A percentile compares a stretch with the other conserved stretches of the same genome.
Conservation (phyloP, 2,797 vertebrate species). For the Spinibarbus caldwelli region DNA sequence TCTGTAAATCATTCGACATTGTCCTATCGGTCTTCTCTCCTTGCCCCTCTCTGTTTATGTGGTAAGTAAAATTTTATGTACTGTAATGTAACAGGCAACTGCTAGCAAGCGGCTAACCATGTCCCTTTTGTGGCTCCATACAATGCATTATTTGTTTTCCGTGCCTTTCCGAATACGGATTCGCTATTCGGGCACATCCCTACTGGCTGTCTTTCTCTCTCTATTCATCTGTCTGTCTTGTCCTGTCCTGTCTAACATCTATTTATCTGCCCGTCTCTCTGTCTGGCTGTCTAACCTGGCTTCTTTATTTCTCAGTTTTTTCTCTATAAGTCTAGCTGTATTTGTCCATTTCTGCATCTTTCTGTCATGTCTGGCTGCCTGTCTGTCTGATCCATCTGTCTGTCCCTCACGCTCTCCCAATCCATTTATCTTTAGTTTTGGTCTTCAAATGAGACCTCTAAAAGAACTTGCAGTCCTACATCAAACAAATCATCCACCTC, state of each 20-base stretch:
- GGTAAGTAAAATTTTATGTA: too few relatives aligned
- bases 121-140: too few relatives aligned
- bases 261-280: too few relatives aligned
- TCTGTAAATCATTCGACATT: too few relatives aligned
- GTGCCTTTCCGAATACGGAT: too few relatives aligned
- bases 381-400: neutral
- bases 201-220: neutral
- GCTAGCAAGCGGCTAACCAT: too few relatives aligned
- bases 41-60: too few relatives aligned
- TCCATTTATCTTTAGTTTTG: neutral
- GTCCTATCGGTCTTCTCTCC: too few relatives aligned
- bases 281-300: neutral
- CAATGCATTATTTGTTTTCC: too few relatives aligned
- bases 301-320: neutral
- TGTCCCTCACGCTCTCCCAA: neutral
- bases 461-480: neutral
- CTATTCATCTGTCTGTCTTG: neutral
- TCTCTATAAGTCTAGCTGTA: neutral
- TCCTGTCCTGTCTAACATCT: neutral
- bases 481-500: neutral
- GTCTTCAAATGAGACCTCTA: neutral
- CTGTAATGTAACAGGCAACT: too few relatives aligned
- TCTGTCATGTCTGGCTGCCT: neutral
- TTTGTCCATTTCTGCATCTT: neutral
- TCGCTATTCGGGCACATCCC: too few relatives aligned